Evolutionary conservation across 2,113 vertebrate genomes (phyloP), one percentile per base, ranked within the genome.

Genomic region (Salvelinus fontinalis): DNA sequence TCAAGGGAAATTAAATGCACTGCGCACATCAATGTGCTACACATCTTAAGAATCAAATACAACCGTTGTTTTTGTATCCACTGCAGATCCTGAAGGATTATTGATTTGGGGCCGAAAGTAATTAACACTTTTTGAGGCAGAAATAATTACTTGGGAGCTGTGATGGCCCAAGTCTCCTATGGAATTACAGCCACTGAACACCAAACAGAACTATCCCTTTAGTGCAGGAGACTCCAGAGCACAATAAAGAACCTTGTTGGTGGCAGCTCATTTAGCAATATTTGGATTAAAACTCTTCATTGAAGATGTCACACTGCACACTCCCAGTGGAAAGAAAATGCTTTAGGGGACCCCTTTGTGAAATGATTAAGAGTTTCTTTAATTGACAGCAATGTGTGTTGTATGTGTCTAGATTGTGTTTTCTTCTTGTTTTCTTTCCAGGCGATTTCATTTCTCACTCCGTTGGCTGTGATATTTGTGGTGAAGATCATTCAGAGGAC

Each of bases 401-500:
- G 39, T 16, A 54, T 14, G 14, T 14, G 12, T 54, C 12, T 16
- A 54, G 16, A 14, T 54, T 54, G 49, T 54, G 3, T 18, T 70
- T 75, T 76, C 60, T 59, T 0, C 84, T 77, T 83, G 72, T 39
- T 60, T 85, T 87, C 70, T 75, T 81, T 87, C 6, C 93, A 99
- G 98, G 97, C 96, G 14, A 99, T 99, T 91, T 99, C 97, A 0
- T 99, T 99, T 91, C 96, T 99, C 24, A 98, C 98, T 0, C 97
- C 98, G 0, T 87, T 99, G 70, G 97, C 97, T 20, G 98, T 99
- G 85, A 99, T 99, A 87, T 98, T 98, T 85, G 98, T 99, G 92
- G 98, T 99, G 93, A 99, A 99, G 95, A 99, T 99, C 80, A 99
- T 99, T 91, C 96, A 95, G 67, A 92, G 97, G 80, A 99, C 98